Conservation (phyloP, 2,888 invertebrate species). For the Drosophila longiperda region DNA sequence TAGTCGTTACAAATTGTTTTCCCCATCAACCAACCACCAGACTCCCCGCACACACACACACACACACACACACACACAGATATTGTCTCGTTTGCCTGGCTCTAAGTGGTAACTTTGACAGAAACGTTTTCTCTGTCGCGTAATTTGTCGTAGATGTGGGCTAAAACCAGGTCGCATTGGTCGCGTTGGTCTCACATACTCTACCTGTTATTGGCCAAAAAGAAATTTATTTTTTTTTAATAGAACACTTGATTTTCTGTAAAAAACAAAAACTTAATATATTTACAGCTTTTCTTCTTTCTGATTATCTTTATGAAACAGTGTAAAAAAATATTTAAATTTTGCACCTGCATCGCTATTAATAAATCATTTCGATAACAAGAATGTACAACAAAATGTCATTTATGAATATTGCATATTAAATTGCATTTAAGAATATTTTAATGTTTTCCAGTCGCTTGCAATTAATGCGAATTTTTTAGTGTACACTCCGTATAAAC, state of each 20-base stretch:
- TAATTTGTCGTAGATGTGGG: constrained; percentile 51
- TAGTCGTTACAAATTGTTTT: constrained; percentile 81
- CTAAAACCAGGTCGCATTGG: constrained; percentile 31
- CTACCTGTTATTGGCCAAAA: constrained; percentile 1
- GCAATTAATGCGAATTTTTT: constrained; percentile 30
- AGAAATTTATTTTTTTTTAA: neutral
- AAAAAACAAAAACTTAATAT: neutral
- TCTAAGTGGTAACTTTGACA: constrained; percentile 47
- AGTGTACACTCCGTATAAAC: neutral
- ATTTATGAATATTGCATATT: constrained; percentile 24
- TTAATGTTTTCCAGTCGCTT: constrained; percentile 13
- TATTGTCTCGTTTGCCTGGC: constrained; percentile 23
- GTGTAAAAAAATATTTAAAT: neutral
- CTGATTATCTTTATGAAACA: neutral
- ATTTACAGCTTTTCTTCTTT: neutral
- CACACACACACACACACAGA: constrained; percentile 25
- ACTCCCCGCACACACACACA: constrained; percentile 24
- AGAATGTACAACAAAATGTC: constrained; percentile 8
- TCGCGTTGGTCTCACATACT: constrained; percentile 11
- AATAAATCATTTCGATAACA: constrained; percentile 14
- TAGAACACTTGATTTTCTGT: neutral
- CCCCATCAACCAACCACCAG: constrained; percentile 47
- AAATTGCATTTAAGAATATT: constrained; percentile 28
- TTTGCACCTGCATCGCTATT: neutral
- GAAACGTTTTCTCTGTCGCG: constrained; percentile 55